These are phyloP conservation scores for Muntiacus muntjak DNA, from an alignment of 2,113 vertebrate genomes.

Conservation along the genomic window DNA sequence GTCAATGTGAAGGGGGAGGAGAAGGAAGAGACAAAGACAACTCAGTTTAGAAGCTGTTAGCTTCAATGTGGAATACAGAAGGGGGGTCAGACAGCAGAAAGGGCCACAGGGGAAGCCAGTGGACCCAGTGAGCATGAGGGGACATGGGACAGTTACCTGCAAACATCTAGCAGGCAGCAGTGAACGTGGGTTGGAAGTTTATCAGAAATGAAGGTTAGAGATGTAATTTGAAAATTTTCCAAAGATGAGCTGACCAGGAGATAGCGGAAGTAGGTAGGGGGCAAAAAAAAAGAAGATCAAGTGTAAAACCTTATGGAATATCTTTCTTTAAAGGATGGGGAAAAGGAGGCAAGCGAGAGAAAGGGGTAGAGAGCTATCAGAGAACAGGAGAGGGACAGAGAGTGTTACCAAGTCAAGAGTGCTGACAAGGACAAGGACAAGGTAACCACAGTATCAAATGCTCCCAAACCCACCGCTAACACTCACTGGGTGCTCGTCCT, in stretches of 20 bases:
- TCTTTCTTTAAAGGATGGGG: background rate
- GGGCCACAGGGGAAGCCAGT: too few relatives aligned
- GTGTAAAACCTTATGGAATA: background rate
- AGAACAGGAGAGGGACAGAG: too few relatives aligned
- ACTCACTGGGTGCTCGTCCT: accelerated
- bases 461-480: background rate
- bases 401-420: background rate
- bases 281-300: background rate
- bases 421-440: background rate
- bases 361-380: background rate
- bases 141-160: background rate
- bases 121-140: background rate
- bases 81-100: background rate
- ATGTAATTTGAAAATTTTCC: background rate
- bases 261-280: accelerated
- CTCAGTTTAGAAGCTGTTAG: background rate
- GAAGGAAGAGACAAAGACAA: background rate
- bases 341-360: background rate
- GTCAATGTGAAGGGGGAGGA: background rate
- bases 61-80: background rate
- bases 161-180: background rate
- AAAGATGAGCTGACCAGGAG: background rate
- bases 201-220: background rate
- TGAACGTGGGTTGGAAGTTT: too few relatives aligned
- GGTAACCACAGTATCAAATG: accelerated